Evolutionary conservation across 2,888 invertebrate species (phyloP).

Genomic region (Teleogryllus oceanicus): DNA sequence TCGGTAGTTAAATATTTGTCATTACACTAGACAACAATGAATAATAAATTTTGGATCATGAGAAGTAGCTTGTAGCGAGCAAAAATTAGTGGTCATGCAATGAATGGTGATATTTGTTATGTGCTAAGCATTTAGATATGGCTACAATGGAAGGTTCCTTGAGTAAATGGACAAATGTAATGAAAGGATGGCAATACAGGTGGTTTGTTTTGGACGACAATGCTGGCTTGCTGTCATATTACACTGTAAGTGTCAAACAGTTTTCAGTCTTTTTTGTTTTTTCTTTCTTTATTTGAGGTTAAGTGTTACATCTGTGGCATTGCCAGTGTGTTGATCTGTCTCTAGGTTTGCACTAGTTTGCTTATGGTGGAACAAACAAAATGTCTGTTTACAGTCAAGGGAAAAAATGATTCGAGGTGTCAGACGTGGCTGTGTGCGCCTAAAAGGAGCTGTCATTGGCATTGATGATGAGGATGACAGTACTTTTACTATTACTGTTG

Average conservation of each 20-base stretch:
- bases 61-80: no score
- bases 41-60: no score
- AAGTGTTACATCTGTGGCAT: neutral
- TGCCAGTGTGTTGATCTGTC: neutral
- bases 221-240: slow-evolving; percentile 92
- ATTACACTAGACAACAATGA: no score
- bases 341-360: neutral
- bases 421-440: slow-evolving; percentile 92
- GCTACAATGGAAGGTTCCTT: slow-evolving; percentile 85
- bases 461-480: slow-evolving; percentile 99
- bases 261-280: no score
- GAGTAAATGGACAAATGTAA: slow-evolving; percentile 97
- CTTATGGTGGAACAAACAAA: slow-evolving; percentile 4
- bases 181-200: slow-evolving; percentile 98
- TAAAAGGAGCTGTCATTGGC: slow-evolving; percentile 95
- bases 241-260: slow-evolving; percentile 72
- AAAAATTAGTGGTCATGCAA: neutral
- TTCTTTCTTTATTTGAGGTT: neutral
- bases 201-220: slow-evolving; percentile 99
- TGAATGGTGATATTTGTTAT: slow-evolving; percentile 4
- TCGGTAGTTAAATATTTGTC: no score
- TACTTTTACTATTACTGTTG: slow-evolving; percentile 97
- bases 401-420: slow-evolving; percentile 99
- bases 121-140: slow-evolving; percentile 41
- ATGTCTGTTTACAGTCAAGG: slow-evolving; percentile 73